These are phyloP conservation scores for Indri indri DNA, from an alignment of 2,113 vertebrate genomes.

Conservation along the genomic window DNA sequence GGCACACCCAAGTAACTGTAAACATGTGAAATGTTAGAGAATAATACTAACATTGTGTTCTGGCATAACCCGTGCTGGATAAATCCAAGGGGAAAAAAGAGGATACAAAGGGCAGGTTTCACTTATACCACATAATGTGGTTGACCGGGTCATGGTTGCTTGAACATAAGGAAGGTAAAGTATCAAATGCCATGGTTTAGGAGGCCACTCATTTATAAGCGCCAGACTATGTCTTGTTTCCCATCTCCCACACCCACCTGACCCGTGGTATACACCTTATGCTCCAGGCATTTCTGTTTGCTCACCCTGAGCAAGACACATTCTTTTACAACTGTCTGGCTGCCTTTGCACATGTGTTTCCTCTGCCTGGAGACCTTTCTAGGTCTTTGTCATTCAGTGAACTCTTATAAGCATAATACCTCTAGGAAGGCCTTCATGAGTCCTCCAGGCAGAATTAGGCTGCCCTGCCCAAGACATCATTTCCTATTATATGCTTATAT, in stretches of 20 bases:
- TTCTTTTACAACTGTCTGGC: background rate
- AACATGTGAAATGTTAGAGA: background rate
- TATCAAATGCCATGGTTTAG: background rate
- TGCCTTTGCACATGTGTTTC: background rate
- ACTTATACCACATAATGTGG: background rate
- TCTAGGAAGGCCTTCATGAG: background rate
- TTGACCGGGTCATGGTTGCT: background rate
- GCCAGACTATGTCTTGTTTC: background rate
- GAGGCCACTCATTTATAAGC: background rate
- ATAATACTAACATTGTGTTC: background rate
- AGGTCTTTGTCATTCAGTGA: background rate
- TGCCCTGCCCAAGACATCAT: background rate
- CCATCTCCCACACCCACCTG: background rate
- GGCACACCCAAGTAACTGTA: background rate
- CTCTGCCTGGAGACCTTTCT: background rate
- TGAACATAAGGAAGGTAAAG: background rate
- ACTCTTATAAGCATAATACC: background rate
- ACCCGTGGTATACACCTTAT: background rate
- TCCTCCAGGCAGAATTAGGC: background rate
- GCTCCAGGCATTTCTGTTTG: background rate
- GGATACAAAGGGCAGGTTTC: background rate
- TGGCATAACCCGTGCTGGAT: background rate
- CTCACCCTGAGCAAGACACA: background rate
- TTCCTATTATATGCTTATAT: fast-evolving
- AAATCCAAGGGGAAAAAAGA: background rate